Conservation (phyloP, 2,888 invertebrate species). For the Archips xylosteana region DNA sequence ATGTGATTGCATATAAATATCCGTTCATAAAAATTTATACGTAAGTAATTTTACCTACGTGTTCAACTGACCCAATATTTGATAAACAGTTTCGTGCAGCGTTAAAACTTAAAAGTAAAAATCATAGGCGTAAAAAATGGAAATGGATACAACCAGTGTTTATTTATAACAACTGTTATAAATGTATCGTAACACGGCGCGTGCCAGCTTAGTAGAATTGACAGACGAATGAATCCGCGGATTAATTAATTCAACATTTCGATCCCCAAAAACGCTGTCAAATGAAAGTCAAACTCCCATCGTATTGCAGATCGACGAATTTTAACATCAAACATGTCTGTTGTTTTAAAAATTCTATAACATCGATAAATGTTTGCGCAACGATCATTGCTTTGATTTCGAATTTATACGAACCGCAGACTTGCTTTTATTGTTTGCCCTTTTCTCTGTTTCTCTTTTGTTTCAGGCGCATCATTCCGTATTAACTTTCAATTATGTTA, state of each 20-base stretch:
- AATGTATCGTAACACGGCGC: conserved; percentile 18
- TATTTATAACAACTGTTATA: conserved; percentile 15
- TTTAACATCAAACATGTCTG: conserved; percentile 48
- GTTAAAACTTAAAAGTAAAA: not conserved
- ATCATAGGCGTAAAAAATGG: not conserved
- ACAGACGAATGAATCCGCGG: conserved; percentile 38
- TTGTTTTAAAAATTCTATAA: conserved; percentile 57
- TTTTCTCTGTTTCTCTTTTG: conserved; percentile 27
- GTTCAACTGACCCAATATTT: not conserved
- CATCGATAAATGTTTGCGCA: conserved; percentile 55
- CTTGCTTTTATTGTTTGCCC: conserved; percentile 39
- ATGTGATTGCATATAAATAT: too few species aligned
- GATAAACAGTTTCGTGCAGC: not conserved
- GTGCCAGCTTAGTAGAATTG: conserved; percentile 24
- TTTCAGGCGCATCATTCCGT: conserved; percentile 35
- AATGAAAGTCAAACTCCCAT: conserved; percentile 50
- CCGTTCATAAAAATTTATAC: not conserved
- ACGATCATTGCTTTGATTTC: conserved; percentile 50
- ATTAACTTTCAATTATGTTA: conserved; percentile 40
- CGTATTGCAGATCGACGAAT: conserved; percentile 43
- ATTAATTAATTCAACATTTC: conserved; percentile 45
- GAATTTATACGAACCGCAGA: conserved; percentile 46
- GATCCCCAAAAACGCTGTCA: conserved; percentile 43
- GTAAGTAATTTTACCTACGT: not conserved
- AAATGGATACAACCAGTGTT: not conserved